Conservation (phyloP, 2,797 vertebrate genomes). For the Tachyglossus aculeatus region DNA sequence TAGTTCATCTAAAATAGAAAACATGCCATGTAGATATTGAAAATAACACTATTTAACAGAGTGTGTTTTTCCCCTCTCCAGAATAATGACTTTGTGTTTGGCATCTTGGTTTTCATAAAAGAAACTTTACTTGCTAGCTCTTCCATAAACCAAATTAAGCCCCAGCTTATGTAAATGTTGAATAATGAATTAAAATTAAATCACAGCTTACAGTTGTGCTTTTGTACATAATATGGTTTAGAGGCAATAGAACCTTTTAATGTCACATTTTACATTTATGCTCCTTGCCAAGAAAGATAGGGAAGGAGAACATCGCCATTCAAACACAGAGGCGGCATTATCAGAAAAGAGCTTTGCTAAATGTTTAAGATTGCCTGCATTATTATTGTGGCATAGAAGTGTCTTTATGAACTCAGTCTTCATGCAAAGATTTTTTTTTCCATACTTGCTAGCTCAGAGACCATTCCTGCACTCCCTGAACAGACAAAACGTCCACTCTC, state of each 20-base stretch:
- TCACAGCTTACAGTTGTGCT: constrained; percentile 30
- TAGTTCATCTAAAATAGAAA: constrained; percentile 38
- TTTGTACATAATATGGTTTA: constrained; percentile 1
- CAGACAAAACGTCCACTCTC: no score
- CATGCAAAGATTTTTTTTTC: no score
- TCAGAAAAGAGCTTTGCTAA: background rate
- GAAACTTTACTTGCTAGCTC: constrained; percentile 56
- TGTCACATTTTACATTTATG: background rate
- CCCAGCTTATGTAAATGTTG: constrained; percentile 67
- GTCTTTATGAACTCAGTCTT: background rate
- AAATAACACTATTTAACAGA: constrained; percentile 52
- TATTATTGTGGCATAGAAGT: background rate
- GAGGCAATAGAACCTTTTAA: background rate
- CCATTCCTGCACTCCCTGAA: no score
- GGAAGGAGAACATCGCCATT: background rate
- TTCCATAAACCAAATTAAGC: constrained; percentile 60
- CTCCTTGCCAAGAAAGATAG: background rate
- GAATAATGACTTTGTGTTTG: constrained; percentile 65
- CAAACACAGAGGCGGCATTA: background rate
- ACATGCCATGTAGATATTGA: constrained; percentile 61
- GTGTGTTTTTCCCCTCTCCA: constrained; percentile 37
- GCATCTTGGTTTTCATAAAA: constrained; percentile 62
- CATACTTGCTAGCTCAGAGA: no score
- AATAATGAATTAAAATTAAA: constrained; percentile 66
- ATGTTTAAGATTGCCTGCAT: background rate